Evolutionary conservation across 2,797 vertebrate species (phyloP), one percentile per base, ranked within the genome.

Genomic region (Sebastes umbrosus): DNA sequence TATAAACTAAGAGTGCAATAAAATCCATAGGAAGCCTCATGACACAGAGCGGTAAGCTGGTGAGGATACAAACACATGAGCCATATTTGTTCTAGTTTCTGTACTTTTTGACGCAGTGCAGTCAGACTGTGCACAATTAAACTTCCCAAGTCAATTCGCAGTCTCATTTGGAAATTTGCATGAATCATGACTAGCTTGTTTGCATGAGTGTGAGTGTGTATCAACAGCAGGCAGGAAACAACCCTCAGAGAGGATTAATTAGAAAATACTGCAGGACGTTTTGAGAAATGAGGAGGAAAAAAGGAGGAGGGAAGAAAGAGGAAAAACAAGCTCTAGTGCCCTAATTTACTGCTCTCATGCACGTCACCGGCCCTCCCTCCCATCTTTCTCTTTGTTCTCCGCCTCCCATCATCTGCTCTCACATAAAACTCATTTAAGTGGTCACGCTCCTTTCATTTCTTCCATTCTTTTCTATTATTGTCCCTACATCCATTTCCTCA

Each of bases 331-430:
- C 82, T 89, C 89, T 84, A 88, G 85, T 92, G 89, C 88, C 92
- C 88, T 72, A 87, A 88, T 93, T 93, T 83, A 82, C 78, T 82
- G 80, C 86, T 92, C 90, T 91, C 86, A 84, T 90, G 74, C 65
- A 87, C 73, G 36, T 87, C 90, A 82, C 25, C 12, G 22, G 6
- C 67, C 54, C 76, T 79, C 87, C 70, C 75, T 82, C 73, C 22
- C 60, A 64, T 67, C 62, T 69, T 68, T 70, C 63, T 65, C 87
- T 91, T 86, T 92, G 85, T 85, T 85, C 79, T 80, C 58, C n/a
- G 7, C 11, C 78, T 78, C 66, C 31, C 76, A 55, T 84, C 75
- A 69, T 72, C 32, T 62, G 50, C 77, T 67, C 65, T 79, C 70
- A 68, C 55, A 66, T 10, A 70, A 36, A 54, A 79, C 24, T 32